Base-by-base conservation (phyloP, 2,797 vertebrate genomes). In the Cichlasoma orientale region DNA sequence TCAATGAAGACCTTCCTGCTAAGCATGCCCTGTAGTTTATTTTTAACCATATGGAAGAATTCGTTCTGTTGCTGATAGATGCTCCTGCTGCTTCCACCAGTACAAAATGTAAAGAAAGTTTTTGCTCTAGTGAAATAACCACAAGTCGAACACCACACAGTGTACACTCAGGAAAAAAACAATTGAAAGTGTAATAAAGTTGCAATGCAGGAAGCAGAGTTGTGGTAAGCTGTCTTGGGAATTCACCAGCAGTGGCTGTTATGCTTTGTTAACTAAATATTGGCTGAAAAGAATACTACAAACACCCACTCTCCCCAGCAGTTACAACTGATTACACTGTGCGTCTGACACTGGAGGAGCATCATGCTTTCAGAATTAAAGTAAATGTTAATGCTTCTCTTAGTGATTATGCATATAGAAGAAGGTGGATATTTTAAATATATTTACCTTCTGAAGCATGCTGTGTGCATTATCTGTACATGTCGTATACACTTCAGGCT, bases 201-300 rank as follows among this genome's bases (percentile, higher is more conserved):
- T 56, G 12, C 7, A 16, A 50, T 29, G 36, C 1, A 1, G 11
- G 38, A 9, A 52, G 44, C 44, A 25, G 59, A 29, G 25, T 33
- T 73, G 55, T 19, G 36, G 4, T 70, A 21, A 18, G 18, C 18
- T 7, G 21, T 23, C 5, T 19, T 16, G n/a, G 63, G 61, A 74
- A 54, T 86, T 53, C 4, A 16, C 27, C n/a, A 57, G 53, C 63
- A n/a, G 44, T 7, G 25, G 25, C 44, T 50, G 25, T 70, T 56
- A 19, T 63, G 56, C 56, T 78, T 53, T 56, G 59, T 79, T 66
- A 77, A 38, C 63, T 31, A 56, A 76, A 2, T 70, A 70, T 29
- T 18, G 52, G 25, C 69, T 73, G 77, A 77, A n/a, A 54, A 54
- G 75, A 59, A 50, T 50, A 50, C 63, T 50, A n/a, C 41, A 29